Conservation (phyloP, 2,888 invertebrate species). For the Chrysolina haemoptera region DNA sequence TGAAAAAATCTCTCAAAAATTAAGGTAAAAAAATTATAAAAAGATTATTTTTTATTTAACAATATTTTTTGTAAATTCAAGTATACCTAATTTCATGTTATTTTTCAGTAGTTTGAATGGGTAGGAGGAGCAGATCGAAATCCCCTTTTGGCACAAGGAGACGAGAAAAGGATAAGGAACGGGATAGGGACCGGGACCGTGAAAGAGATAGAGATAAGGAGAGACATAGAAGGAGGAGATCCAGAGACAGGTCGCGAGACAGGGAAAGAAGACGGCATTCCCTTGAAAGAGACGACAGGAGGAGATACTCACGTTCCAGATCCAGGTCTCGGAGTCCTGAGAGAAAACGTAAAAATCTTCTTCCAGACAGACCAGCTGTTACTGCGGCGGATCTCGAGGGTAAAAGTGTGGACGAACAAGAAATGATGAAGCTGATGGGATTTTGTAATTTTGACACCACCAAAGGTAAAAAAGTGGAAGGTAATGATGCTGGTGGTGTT, state of each 20-base stretch:
- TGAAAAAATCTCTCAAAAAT: constrained; percentile 52
- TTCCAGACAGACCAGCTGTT: constrained; percentile 76
- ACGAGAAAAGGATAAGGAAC: constrained; percentile 71
- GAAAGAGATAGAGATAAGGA: constrained; percentile 69
- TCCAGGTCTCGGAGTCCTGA: constrained; percentile 62
- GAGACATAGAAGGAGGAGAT: constrained; percentile 67
- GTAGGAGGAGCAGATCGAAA: constrained; percentile 71
- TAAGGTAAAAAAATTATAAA: constrained; percentile 54
- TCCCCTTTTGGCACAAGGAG: constrained; percentile 72
- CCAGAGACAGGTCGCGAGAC: constrained; percentile 66
- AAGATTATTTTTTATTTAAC: constrained; percentile 45
- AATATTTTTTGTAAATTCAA: constrained; percentile 43
- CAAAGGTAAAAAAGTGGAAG: constrained; percentile 95
- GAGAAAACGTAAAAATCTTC: constrained; percentile 57
- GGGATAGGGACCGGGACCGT: constrained; percentile 71
- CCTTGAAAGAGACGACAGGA: constrained; percentile 67
- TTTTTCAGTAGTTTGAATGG: constrained; percentile 67
- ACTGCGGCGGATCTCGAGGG: constrained; percentile 91
- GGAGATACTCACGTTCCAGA: constrained; percentile 66
- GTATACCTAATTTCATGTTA: constrained; percentile 24
- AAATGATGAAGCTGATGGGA: constrained; percentile 97
- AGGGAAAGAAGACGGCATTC: constrained; percentile 69
- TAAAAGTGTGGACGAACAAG: constrained; percentile 91
- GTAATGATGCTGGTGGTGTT: constrained; percentile 94
- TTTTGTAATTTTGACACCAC: constrained; percentile 97